Evolutionary conservation across 2,113 vertebrate species (phyloP).

Genomic region (Columbina picui): DNA sequence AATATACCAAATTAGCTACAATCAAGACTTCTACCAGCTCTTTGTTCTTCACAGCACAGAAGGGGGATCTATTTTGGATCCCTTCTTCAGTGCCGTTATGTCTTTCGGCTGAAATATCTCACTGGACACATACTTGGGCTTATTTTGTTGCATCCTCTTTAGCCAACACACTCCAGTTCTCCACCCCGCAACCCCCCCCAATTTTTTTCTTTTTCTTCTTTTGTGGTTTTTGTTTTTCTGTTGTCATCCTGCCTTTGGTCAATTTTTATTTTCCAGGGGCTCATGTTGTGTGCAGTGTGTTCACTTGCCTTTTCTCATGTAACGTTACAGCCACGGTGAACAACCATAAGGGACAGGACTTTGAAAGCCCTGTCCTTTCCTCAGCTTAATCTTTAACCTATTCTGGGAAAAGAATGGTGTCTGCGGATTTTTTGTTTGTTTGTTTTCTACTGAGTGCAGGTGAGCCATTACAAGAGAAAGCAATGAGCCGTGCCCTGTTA

Average conservation of each 20-base stretch:
- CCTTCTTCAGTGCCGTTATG: neutral
- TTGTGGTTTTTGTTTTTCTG: slow-evolving; percentile 7
- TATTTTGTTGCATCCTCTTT: slow-evolving; percentile 45
- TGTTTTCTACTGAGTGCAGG: neutral
- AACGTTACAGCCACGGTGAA: neutral
- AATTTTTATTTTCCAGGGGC: neutral
- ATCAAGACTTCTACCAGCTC: slow-evolving; percentile 48
- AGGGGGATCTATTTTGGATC: slow-evolving; percentile 47
- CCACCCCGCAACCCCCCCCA: too few relatives aligned
- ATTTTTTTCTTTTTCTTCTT: neutral
- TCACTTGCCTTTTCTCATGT: slow-evolving; percentile 44
- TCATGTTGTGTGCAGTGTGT: neutral
- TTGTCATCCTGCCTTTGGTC: slow-evolving; percentile 5
- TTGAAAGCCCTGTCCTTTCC: neutral
- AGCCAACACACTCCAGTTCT: neutral
- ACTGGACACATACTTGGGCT: slow-evolving; percentile 43
- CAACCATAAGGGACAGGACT: neutral
- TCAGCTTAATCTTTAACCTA: slow-evolving; percentile 15
- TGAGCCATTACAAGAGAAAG: neutral
- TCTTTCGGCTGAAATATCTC: slow-evolving; percentile 39
- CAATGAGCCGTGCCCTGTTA: neutral
- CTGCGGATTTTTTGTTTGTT: neutral
- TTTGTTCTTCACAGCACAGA: slow-evolving; percentile 48
- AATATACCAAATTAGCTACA: slow-evolving; percentile 63
- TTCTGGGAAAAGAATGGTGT: neutral